Percentiles rank a stretch among this genome's conserved stretches.
phyloP scores from a whole-genome alignment of 2,888 invertebrate genomes.

The Plebejus anna region DNA sequence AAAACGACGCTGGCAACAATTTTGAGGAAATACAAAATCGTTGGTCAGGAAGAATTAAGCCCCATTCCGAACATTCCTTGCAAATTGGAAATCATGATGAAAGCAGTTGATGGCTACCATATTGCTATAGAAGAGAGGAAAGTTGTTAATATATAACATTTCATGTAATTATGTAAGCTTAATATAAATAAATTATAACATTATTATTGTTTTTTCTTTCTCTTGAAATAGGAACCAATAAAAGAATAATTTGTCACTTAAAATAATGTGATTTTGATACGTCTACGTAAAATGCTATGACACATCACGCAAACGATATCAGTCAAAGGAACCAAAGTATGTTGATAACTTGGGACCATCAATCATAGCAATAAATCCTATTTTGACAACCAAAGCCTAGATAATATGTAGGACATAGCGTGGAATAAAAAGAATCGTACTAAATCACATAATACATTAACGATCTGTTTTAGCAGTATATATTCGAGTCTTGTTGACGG shows the following conservation, averaged over 20 bases:
- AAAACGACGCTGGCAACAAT: not conserved
- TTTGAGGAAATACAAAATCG: slow-evolving; percentile 16
- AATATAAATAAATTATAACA: not conserved
- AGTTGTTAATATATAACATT: not conserved
- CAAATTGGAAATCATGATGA: slow-evolving; percentile 19
- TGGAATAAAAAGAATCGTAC: slow-evolving; percentile 3
- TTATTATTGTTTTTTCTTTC: not conserved
- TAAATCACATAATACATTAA: too few species aligned
- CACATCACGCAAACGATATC: not conserved
- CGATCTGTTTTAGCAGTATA: not conserved
- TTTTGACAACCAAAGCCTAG: slow-evolving; percentile 2
- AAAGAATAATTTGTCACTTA: too few species aligned
- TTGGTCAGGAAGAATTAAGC: slow-evolving; percentile 11
- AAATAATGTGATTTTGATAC: not conserved
- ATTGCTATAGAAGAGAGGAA: not conserved
- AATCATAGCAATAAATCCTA: not conserved
- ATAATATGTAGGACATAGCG: slow-evolving; percentile 13
- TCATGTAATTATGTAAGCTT: not conserved
- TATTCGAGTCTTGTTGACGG: too few species aligned
- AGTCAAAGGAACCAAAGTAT: not conserved
- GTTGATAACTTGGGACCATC: not conserved
- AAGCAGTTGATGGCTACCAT: not conserved
- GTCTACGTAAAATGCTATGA: not conserved
- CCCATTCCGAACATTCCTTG: slow-evolving; percentile 15
- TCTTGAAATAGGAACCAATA: not conserved